Evolutionary conservation across 2,113 vertebrate genomes (phyloP).

Genomic region (Podarcis raffonei): DNA sequence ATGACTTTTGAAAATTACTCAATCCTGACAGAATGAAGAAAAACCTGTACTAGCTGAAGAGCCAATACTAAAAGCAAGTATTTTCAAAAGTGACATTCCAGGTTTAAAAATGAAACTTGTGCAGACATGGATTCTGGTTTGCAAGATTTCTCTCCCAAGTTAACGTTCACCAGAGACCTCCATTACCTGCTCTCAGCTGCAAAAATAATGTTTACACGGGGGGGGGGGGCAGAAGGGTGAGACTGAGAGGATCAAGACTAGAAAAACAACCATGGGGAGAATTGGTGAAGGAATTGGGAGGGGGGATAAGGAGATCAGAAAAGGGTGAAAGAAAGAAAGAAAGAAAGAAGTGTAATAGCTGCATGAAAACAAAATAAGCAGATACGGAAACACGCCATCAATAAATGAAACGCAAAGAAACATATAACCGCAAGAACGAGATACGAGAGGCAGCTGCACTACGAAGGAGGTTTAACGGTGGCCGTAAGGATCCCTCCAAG

Average conservation of each 20-base stretch:
- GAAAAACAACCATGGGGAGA: not conserved
- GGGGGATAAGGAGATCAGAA: not conserved
- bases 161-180: not conserved
- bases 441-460: constrained; percentile 20
- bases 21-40: not conserved
- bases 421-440: not conserved
- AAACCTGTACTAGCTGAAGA: not conserved
- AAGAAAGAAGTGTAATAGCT: too few species aligned
- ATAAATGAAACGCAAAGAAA: not conserved
- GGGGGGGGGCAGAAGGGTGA: not conserved
- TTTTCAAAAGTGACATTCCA: not conserved
- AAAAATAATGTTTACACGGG: not conserved
- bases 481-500: not conserved
- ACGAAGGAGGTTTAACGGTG: not conserved
- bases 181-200: not conserved
- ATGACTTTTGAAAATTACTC: not conserved
- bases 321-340: too few species aligned
- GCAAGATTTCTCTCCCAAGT: not conserved
- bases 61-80: not conserved
- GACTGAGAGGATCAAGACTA: not conserved
- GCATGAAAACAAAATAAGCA: not conserved
- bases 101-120: not conserved
- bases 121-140: not conserved
- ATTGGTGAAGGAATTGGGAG: not conserved
- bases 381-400: not conserved